Evolutionary conservation across 1,140 invertebrate genomes (phyloP).

Genomic region (Ceratosolen fusciceps): DNA sequence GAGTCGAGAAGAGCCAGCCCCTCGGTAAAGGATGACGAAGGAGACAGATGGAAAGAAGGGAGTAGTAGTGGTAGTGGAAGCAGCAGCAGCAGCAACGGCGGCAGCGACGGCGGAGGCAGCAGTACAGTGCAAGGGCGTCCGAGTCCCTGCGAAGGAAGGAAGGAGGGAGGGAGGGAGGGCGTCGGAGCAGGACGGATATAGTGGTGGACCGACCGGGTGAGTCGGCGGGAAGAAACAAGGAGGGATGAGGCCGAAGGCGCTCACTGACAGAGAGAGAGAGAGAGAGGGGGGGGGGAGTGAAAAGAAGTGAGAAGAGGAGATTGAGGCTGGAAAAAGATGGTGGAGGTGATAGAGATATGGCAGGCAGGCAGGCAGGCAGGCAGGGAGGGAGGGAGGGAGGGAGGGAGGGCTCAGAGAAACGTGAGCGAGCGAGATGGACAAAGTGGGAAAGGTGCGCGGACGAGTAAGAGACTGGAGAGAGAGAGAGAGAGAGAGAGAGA

Average conservation of each 20-base stretch:
- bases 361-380: not conserved
- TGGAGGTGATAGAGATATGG: conserved; percentile 16
- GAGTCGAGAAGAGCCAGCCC: not conserved
- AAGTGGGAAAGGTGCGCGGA: not conserved
- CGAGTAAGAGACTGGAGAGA: not conserved
- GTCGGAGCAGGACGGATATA: not conserved
- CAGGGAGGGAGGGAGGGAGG: not conserved
- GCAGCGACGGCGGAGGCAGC: too few species aligned
- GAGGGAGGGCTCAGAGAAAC: not conserved
- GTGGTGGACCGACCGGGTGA: not conserved
- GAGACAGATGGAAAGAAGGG: conserved; percentile 30
- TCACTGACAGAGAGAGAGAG: too few species aligned
- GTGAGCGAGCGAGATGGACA: not conserved
- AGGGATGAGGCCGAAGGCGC: not conserved
- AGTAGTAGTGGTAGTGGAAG: too few species aligned
- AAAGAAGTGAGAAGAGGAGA: not conserved
- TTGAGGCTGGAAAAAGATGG: conserved; percentile 28
- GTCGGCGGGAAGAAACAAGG: not conserved
- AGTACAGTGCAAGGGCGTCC: not conserved
- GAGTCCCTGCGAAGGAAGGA: not conserved
- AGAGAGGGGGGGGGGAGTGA: not conserved
- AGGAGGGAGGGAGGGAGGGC: not conserved
- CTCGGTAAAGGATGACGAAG: conserved; percentile 29
- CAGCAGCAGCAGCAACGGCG: too few species aligned
- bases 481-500: not conserved